Evolutionary conservation across 1,140 invertebrate genomes (phyloP).

Genomic region (Contarinia nasturtii): DNA sequence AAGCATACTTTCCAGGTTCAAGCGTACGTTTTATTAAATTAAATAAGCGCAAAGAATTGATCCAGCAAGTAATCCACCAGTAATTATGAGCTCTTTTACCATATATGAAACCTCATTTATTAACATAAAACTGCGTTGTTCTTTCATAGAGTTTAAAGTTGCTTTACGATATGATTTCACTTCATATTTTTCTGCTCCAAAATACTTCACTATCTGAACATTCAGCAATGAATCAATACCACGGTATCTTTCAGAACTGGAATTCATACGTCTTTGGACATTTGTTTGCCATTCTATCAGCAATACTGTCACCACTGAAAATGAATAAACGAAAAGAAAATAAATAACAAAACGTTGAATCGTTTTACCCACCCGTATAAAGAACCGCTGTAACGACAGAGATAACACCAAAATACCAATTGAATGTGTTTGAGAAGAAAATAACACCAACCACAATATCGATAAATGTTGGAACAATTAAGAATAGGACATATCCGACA

Average conservation of each 20-base stretch:
- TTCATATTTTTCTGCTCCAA: constrained; percentile 82
- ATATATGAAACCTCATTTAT: too few relatives aligned
- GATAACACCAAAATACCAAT: constrained; percentile 84
- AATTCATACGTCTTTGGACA: constrained; percentile 80
- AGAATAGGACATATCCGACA: constrained; percentile 72
- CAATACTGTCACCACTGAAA: constrained; percentile 55
- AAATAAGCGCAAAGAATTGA: constrained; percentile 75
- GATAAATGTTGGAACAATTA: constrained; percentile 74
- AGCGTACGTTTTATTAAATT: constrained; percentile 44
- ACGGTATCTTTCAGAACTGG: constrained; percentile 77
- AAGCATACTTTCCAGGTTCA: constrained; percentile 83
- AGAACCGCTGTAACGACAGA: constrained; percentile 80
- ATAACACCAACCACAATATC: constrained; percentile 83
- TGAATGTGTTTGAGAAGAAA: constrained; percentile 74
- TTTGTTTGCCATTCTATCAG: constrained; percentile 94
- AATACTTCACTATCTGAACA: constrained; percentile 97
- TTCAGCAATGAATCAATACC: constrained; percentile 93
- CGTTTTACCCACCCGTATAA: constrained; percentile 59
- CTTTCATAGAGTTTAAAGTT: constrained; percentile 50
- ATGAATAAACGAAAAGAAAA: constrained; percentile 1
- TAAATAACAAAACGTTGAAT: background rate
- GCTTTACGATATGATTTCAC: constrained; percentile 62
- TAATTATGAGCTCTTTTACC: constrained; percentile 84
- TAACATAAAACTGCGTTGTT: constrained; percentile 60
- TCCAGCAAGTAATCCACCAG: constrained; percentile 61